Evolutionary conservation across 2,797 vertebrate genomes (phyloP).

Genomic region (Gymnoscopelus braueri): DNA sequence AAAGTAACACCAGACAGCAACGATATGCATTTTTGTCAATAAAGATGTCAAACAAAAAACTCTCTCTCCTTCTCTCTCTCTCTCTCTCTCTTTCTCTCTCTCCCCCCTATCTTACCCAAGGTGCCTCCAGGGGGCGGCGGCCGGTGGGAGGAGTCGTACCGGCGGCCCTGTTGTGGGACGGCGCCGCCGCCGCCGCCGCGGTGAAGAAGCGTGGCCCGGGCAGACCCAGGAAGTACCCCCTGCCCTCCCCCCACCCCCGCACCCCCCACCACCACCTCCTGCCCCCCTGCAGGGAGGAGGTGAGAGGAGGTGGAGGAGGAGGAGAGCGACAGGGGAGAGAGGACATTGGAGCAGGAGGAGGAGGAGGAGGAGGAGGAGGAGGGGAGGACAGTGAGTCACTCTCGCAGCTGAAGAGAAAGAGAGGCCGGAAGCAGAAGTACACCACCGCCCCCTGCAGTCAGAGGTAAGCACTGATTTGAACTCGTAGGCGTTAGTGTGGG

Average conservation of each 20-base stretch:
- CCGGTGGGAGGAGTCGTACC: constrained; percentile 68
- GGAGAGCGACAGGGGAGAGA: constrained; percentile 53
- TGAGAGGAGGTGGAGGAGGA: constrained; percentile 56
- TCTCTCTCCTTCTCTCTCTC: constrained; percentile 14
- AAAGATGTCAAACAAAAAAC: neutral
- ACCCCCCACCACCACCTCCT: constrained; percentile 48
- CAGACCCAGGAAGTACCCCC: constrained; percentile 87
- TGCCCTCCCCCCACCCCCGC: constrained; percentile 72
- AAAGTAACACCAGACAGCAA: no score
- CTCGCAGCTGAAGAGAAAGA: constrained; percentile 85
- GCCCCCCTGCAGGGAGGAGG: constrained; percentile 53
- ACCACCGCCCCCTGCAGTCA: constrained; percentile 72
- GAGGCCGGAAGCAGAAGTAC: constrained; percentile 86
- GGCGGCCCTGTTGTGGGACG: constrained; percentile 47
- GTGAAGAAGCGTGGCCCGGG: constrained; percentile 92
- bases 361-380: constrained; percentile 40
- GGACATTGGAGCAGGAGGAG: constrained; percentile 56
- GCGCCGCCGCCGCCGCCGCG: constrained; percentile 77
- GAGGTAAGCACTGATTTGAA: constrained; percentile 67
- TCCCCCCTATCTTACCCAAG: constrained; percentile 69
- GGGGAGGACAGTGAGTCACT: constrained; percentile 85
- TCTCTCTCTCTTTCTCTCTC: constrained; percentile 11
- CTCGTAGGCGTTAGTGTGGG: no score
- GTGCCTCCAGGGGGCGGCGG: constrained; percentile 70
- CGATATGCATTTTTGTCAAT: no score